phyloP scores from a whole-genome alignment of 2,888 invertebrate genomes.

The Drosophila subquinaria region DNA sequence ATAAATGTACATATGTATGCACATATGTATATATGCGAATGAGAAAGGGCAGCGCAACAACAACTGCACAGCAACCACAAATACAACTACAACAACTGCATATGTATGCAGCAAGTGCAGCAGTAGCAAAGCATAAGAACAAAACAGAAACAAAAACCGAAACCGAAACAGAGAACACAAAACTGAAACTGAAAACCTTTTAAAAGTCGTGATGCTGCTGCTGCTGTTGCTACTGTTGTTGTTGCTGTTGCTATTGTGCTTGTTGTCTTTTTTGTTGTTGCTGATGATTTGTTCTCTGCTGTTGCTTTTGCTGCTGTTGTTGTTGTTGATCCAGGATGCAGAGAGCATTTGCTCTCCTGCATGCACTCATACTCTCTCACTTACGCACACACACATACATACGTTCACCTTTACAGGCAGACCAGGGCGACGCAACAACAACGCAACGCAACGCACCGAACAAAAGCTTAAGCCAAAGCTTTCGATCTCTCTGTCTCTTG shows the following conservation, averaged over 20 bases:
- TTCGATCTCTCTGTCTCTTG: slow-evolving; percentile 14
- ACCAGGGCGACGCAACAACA: slow-evolving; percentile 68
- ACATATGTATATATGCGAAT: slow-evolving; percentile 14
- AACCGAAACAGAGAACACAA: slow-evolving; percentile 56
- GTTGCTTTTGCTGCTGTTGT: slow-evolving; percentile 19
- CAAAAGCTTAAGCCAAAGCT: slow-evolving; percentile 51
- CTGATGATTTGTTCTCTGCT: slow-evolving; percentile 32
- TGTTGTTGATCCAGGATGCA: slow-evolving; percentile 51
- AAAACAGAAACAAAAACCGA: slow-evolving; percentile 64
- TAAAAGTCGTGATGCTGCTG: slow-evolving; percentile 52
- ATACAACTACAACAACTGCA: slow-evolving; percentile 45
- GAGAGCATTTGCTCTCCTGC: slow-evolving; percentile 46
- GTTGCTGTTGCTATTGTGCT: slow-evolving; percentile 18
- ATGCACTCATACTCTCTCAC: slow-evolving; percentile 15
- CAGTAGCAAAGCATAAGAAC: slow-evolving; percentile 60
- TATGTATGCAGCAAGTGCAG: slow-evolving; percentile 47
- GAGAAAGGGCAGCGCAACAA: slow-evolving; percentile 57
- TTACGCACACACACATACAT: slow-evolving; percentile 16
- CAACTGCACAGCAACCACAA: slow-evolving; percentile 34
- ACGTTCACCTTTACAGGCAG: slow-evolving; percentile 68
- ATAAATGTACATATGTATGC: not conserved
- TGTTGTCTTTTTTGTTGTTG: slow-evolving; percentile 31
- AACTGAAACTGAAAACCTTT: slow-evolving; percentile 57
- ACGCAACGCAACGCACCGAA: slow-evolving; percentile 67
- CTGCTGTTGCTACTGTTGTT: slow-evolving; percentile 5